Evolutionary conservation across 2,113 vertebrate genomes (phyloP).

Genomic region (Paramisgurnus dabryanus): DNA sequence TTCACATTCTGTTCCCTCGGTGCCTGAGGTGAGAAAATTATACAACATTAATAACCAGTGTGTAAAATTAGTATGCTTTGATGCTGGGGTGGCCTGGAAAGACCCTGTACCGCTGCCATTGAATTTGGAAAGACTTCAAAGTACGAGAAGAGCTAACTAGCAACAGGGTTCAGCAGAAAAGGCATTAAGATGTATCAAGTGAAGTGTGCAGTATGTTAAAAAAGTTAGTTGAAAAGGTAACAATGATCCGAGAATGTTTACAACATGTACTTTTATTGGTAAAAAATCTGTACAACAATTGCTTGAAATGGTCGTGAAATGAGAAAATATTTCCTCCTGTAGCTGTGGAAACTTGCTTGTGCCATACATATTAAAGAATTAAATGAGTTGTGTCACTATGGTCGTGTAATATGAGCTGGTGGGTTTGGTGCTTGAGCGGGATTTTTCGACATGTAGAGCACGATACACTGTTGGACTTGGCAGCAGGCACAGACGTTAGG

Average conservation of each 20-base stretch:
- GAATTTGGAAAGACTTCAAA: conserved; percentile 49
- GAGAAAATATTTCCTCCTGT: background rate
- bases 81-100: conserved; percentile 39
- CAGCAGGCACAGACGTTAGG: conserved; percentile 19
- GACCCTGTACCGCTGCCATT: conserved; percentile 32
- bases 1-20: background rate
- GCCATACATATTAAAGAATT: conserved; percentile 12
- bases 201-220: background rate
- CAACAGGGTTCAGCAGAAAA: background rate
- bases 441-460: conserved; percentile 33
- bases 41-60: conserved; percentile 25
- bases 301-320: background rate
- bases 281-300: background rate
- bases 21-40: conserved; percentile 37
- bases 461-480: conserved; percentile 55
- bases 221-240: background rate
- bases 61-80: conserved; percentile 30
- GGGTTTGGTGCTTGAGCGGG: conserved; percentile 24
- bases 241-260: background rate
- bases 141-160: conserved; percentile 30
- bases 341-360: conserved; percentile 1
- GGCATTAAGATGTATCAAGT: conserved; percentile 4
- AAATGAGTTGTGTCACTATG: conserved; percentile 22
- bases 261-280: background rate
- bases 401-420: conserved; percentile 28